Evolutionary conservation across 2,797 vertebrate genomes (phyloP), one percentile per base, ranked within the genome.

Genomic region (Apogon hyalosoma): DNA sequence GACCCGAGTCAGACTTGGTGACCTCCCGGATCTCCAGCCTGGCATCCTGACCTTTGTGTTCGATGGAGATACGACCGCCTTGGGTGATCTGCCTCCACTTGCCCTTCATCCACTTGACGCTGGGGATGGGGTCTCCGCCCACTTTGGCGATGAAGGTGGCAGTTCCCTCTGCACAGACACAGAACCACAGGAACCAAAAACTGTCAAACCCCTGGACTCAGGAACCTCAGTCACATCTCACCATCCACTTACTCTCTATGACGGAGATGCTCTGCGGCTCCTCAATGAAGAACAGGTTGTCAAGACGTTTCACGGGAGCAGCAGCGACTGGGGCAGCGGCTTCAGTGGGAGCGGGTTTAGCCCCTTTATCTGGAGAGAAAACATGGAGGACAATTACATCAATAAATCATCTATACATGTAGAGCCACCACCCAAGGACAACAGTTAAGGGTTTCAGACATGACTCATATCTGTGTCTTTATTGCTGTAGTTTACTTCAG

Each of bases 101-200:
- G 14, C 98, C 98, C 87, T 99, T 99, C 89, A 97, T 95, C 98
- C 98, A 99, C 81, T 98, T 99, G 54, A 99, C 97, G 24, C 94
- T 97, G 48, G 98, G 98, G 88, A 99, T 96, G 0, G 98, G 98
- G 79, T 99, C 98, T 0, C 98, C 98, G 36, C 97, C 97, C 63
- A 99, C 96, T 92, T 98, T 99, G 36, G 97, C 96, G 28, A 95
- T 95, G 80, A 99, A 98, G 11, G 90, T 97, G 31, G 97, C 98
- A 2, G 94, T 95, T 2, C 85, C 89, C 89, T 94, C 94, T 95
- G 84, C 3, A 69, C 52, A 74, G n/a, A 42, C 2, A 38, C 53
- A 36, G 33, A 10, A 36, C 33, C 7, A 36, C 33, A 36, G 9
- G 33, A 10, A 36, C 33, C 7, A 36, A 5, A 36, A 36, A 36